A percentile compares a stretch with the other conserved stretches of the same genome.
Conservation (phyloP, 2,113 vertebrate species). For the Grallaria varia region DNA sequence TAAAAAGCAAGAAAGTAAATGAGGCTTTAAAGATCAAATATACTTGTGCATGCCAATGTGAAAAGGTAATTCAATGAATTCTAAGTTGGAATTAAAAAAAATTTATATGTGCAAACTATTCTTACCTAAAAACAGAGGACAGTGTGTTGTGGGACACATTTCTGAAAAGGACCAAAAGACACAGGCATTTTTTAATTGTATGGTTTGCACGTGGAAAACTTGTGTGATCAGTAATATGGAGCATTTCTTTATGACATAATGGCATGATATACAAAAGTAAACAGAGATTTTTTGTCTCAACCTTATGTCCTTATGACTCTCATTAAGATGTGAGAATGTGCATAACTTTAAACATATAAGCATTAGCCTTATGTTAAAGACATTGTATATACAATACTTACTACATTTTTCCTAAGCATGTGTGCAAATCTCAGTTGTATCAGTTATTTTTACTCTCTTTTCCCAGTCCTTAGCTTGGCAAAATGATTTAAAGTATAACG, state of each 20-base stretch:
- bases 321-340: not conserved
- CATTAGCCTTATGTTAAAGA: not conserved
- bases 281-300: not conserved
- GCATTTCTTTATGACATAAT: not conserved
- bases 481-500: not conserved
- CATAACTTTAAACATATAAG: not conserved
- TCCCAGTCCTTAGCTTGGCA: not conserved
- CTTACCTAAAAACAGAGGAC: not conserved
- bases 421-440: not conserved
- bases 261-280: not conserved
- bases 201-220: not conserved
- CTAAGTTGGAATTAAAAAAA: not conserved
- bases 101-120: not conserved
- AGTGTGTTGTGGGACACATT: not conserved
- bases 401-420: not conserved
- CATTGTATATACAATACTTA: not conserved
- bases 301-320: not conserved
- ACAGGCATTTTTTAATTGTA: not conserved
- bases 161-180: not conserved
- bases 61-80: not conserved
- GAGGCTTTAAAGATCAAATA: not conserved
- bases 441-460: not conserved
- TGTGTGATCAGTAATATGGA: not conserved
- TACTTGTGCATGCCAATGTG: not conserved
- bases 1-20: not conserved